phyloP scores from a whole-genome alignment of 2,797 vertebrate genomes.

The Tokudaia tokunoshimensis region DNA sequence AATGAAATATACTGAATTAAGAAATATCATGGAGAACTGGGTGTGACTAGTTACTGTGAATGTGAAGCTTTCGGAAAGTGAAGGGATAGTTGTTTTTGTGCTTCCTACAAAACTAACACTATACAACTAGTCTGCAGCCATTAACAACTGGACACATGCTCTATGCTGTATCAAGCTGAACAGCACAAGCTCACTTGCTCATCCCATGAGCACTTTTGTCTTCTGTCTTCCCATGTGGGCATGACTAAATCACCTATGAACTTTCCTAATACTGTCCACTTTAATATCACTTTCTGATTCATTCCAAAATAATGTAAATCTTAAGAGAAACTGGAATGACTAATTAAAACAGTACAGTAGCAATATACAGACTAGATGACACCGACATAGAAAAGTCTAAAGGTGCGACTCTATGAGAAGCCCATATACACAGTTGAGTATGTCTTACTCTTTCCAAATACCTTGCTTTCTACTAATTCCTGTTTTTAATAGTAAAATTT shows the following conservation, averaged over 20 bases:
- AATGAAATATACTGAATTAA: constrained; percentile 49
- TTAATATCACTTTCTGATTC: constrained; percentile 48
- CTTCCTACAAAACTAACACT: constrained; percentile 34
- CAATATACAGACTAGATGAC: not conserved
- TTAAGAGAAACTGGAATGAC: constrained; percentile 36
- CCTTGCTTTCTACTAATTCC: not conserved
- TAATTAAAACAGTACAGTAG: constrained; percentile 36
- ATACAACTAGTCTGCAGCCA: constrained; percentile 43
- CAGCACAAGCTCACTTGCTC: not conserved
- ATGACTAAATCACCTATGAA: constrained; percentile 57
- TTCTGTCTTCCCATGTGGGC: constrained; percentile 9
- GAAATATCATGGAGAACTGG: not conserved
- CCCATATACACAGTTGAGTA: not conserved
- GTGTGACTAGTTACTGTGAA: constrained; percentile 36
- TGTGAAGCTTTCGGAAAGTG: constrained; percentile 45
- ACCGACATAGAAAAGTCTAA: constrained; percentile 27
- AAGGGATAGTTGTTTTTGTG: not conserved
- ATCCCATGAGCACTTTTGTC: constrained; percentile 42
- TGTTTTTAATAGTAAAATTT: not conserved
- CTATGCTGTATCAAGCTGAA: constrained; percentile 11
- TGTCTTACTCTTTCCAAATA: not conserved
- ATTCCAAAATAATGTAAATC: constrained; percentile 32
- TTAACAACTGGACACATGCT: not conserved
- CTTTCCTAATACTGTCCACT: constrained; percentile 33
- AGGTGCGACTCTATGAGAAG: not conserved